Base-by-base conservation (phyloP, 2,888 invertebrate genomes). In the Apoda limacodes region DNA sequence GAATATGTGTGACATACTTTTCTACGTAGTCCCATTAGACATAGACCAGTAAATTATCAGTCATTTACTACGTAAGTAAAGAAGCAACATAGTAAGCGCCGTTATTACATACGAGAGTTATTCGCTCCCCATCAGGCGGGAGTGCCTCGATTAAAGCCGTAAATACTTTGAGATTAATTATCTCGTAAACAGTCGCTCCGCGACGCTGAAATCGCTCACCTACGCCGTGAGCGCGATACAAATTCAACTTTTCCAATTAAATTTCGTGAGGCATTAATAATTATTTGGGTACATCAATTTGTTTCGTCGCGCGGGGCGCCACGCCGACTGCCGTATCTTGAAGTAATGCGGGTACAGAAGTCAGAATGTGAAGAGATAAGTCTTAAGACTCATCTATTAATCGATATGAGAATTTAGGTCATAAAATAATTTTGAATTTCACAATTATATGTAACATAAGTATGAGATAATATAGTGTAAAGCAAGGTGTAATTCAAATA, bases 201-300 rank as follows among this genome's bases (percentile, higher is more conserved):
- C 17, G 17, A 6, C 17, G 17, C 17, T 5, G 17, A 5, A 7
- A 5, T 17, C 17, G 17, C 17, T 7, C 5, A 5, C 7, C 17
- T 5, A 7, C 17, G 17, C 17, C 17, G 55, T 42, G 45, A 43
- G 54, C 58, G 56, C 63, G 58, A 74, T 75, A 80, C 78, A 75
- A 78, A 80, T 81, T 80, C 80, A 81, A 82, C 81, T 82, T 82
- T 82, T 82, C 82, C 82, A 82, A 82, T 82, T 82, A 82, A 82
- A 82, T 81, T 82, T 82, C 80, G 76, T 82, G 80, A 81, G 76
- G 82, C 82, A 82, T 81, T 80, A 82, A 82, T 82, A 82, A 82
- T 82, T 82, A 80, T 82, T 80, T 78, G 75, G 82, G 80, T 81
- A 82, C 81, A 82, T 81, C 81, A 81, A 81, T 82, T 82, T 81